A percentile compares a stretch with the other conserved stretches of the same genome.
phyloP scores from a whole-genome alignment of 1,140 invertebrate species.

The Drosophila mayri region DNA sequence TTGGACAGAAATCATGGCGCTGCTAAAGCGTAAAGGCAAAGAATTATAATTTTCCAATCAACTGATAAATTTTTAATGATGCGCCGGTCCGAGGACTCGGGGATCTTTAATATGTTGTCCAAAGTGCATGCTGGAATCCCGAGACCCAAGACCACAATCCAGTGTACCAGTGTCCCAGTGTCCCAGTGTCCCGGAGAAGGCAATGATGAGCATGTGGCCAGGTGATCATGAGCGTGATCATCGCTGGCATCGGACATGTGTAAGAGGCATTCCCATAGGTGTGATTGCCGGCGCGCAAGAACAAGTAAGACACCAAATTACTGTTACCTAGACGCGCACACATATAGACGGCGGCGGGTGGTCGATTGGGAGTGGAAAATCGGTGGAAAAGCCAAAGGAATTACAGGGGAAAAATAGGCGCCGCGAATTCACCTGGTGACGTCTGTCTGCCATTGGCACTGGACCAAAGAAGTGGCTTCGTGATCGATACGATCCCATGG shows the following conservation, averaged over 20 bases:
- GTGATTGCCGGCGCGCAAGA: slow-evolving; percentile 81
- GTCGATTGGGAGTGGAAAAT: slow-evolving; percentile 16
- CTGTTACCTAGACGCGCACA: slow-evolving; percentile 56
- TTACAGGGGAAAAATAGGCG: slow-evolving; percentile 24
- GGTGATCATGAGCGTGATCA: slow-evolving; percentile 19
- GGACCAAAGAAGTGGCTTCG: slow-evolving; percentile 41
- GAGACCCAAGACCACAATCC: slow-evolving; percentile 3
- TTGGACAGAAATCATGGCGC: slow-evolving; percentile 69
- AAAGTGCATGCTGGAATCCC: slow-evolving; percentile 77
- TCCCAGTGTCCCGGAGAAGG: neutral
- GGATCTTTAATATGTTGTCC: slow-evolving; percentile 70
- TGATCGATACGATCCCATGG: slow-evolving; percentile 36
- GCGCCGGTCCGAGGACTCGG: slow-evolving; percentile 32
- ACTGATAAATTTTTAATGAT: slow-evolving; percentile 84
- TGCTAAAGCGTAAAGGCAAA: slow-evolving; percentile 75
- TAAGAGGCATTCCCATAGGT: slow-evolving; percentile 81
- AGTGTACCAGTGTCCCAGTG: neutral
- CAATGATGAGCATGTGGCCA: slow-evolving; percentile 12
- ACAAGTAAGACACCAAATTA: slow-evolving; percentile 83
- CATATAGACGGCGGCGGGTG: slow-evolving; percentile 8
- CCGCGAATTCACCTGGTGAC: slow-evolving; percentile 41
- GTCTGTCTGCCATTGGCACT: slow-evolving; percentile 40
- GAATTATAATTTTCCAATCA: slow-evolving; percentile 84
- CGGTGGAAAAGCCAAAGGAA: slow-evolving; percentile 10
- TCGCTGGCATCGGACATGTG: slow-evolving; percentile 62